phyloP scores from a whole-genome alignment of 2,113 vertebrate genomes.

The Orcinus orca region DNA sequence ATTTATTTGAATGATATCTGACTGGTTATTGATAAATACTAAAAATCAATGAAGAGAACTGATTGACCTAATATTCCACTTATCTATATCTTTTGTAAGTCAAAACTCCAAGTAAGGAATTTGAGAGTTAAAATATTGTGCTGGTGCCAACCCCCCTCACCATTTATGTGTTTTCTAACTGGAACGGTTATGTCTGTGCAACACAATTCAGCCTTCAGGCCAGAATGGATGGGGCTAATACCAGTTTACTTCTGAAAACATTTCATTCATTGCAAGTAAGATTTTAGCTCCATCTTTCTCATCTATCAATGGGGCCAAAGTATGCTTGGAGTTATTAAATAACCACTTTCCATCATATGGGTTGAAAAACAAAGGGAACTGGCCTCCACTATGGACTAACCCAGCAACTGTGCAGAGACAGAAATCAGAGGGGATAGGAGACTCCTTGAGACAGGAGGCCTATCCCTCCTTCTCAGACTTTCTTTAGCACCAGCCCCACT shows the following conservation, averaged over 20 bases:
- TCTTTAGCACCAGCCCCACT: not conserved
- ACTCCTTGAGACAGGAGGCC: not conserved
- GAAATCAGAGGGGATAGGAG: not conserved
- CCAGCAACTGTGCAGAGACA: not conserved
- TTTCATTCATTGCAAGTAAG: not conserved
- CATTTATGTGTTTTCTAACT: not conserved
- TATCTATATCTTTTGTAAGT: not conserved
- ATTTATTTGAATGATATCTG: slow-evolving; percentile 40
- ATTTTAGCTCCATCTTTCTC: not conserved
- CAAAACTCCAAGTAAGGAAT: not conserved
- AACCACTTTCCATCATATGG: not conserved
- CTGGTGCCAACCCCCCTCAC: not conserved
- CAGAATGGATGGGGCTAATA: not conserved
- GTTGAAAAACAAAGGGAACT: not conserved
- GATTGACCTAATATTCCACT: not conserved
- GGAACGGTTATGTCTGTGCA: not conserved
- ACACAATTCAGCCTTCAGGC: not conserved
- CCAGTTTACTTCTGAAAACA: not conserved
- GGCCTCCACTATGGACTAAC: not conserved
- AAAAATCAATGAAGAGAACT: not conserved
- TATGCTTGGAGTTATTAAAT: not conserved
- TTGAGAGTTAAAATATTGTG: not conserved
- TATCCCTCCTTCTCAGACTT: not conserved
- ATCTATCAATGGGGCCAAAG: not conserved
- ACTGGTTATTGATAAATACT: slow-evolving; percentile 3